Conservation (phyloP, 2,113 vertebrate species). For the Elanus axillaris region DNA sequence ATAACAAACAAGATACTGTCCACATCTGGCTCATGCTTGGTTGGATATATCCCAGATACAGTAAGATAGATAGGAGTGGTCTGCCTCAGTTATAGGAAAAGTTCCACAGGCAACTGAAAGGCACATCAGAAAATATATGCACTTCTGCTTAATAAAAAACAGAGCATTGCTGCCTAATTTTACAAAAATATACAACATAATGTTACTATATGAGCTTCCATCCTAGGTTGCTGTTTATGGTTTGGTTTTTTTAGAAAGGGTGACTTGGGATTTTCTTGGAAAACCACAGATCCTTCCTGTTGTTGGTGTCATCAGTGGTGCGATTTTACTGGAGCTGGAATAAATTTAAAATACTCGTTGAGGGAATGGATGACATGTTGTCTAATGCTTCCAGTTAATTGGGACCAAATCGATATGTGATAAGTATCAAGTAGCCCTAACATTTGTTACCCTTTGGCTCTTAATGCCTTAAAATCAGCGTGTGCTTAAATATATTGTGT, state of each 20-base stretch:
- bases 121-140: neutral
- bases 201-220: neutral
- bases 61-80: neutral
- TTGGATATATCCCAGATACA: neutral
- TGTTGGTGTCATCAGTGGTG: neutral
- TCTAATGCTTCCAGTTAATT: neutral
- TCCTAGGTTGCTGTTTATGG: neutral
- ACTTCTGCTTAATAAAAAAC: neutral
- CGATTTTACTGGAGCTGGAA: neutral
- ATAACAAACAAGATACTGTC: neutral
- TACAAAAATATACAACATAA: neutral
- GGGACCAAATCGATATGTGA: neutral
- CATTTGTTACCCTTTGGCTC: neutral
- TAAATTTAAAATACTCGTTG: neutral
- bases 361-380: neutral
- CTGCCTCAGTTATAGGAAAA: neutral
- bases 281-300: neutral
- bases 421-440: neutral
- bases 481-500: neutral
- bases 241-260: neutral
- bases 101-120: neutral
- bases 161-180: neutral
- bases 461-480: neutral
- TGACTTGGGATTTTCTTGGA: neutral
- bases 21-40: neutral